phyloP scores from a whole-genome alignment of 2,797 vertebrate genomes.

The Rachycentron canadum region DNA sequence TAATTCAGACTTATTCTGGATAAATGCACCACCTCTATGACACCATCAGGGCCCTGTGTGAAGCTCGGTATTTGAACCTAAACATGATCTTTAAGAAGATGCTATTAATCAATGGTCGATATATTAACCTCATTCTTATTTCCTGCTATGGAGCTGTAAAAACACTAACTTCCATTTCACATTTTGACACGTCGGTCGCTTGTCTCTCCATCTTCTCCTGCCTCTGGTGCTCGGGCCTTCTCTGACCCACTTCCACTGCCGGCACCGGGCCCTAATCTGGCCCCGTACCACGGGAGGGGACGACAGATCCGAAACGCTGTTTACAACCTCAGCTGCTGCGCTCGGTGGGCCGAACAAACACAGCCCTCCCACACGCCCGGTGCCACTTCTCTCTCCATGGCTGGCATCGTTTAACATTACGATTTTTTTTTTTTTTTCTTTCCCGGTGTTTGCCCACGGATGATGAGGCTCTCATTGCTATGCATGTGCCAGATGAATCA shows the following conservation, averaged over 20 bases:
- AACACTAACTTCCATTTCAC: not conserved
- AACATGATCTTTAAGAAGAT: not conserved
- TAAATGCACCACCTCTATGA: too few species aligned
- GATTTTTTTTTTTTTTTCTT: constrained; percentile 75
- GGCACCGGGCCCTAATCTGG: not conserved
- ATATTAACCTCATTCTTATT: not conserved
- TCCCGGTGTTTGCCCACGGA: constrained; percentile 89
- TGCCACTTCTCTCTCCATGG: constrained; percentile 70
- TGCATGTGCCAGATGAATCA: constrained; percentile 97
- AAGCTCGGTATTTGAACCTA: too few species aligned
- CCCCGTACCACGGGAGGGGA: constrained; percentile 32
- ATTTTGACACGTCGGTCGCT: not conserved
- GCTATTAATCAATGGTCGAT: not conserved
- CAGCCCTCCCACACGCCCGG: constrained; percentile 68
- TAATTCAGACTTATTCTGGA: too few species aligned
- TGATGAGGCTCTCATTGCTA: constrained; percentile 91
- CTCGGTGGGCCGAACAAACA: constrained; percentile 77
- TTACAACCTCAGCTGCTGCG: constrained; percentile 77
- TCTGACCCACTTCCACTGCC: not conserved
- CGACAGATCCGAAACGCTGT: constrained; percentile 56
- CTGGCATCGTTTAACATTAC: constrained; percentile 84
- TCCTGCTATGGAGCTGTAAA: not conserved
- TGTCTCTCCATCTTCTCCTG: not conserved
- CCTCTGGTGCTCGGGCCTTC: not conserved
- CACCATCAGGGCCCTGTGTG: too few species aligned